Evolutionary conservation across 2,888 invertebrate genomes (phyloP).

Genomic region (Agriotes lineatus): DNA sequence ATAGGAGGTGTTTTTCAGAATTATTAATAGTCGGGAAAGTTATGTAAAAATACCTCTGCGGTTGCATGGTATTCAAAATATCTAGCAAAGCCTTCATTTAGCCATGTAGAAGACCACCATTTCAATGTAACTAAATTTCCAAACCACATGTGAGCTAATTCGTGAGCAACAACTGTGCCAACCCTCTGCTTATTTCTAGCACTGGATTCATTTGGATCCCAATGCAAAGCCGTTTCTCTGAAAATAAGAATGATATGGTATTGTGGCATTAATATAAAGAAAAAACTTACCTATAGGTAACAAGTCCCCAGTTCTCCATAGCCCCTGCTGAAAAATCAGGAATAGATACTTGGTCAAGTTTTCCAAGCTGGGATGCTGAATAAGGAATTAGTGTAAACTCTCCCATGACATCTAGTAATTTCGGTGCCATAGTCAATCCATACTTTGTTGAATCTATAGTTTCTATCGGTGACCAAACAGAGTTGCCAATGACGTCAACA

Average conservation of each 20-base stretch:
- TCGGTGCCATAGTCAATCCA: constrained; percentile 65
- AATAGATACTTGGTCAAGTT: constrained; percentile 87
- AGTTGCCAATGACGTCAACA: constrained; percentile 36
- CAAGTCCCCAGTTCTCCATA: constrained; percentile 94
- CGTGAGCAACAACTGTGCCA: constrained; percentile 79
- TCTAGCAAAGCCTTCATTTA: constrained; percentile 81
- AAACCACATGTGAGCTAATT: constrained; percentile 87
- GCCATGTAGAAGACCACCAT: constrained; percentile 83
- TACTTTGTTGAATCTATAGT: constrained; percentile 66
- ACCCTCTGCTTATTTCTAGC: constrained; percentile 74
- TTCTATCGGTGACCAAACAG: constrained; percentile 66
- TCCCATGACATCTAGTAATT: constrained; percentile 68
- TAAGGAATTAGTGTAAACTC: constrained; percentile 72
- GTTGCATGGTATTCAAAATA: constrained; percentile 80
- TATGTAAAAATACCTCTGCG: constrained; percentile 64
- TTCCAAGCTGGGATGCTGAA: constrained; percentile 71
- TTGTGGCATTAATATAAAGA: too few relatives aligned
- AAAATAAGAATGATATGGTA: too few relatives aligned
- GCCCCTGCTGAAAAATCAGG: constrained; percentile 88
- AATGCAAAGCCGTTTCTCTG: constrained; percentile 74
- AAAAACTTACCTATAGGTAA: constrained; percentile 77
- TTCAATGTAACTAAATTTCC: constrained; percentile 81
- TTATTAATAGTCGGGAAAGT: neutral
- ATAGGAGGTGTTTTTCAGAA: neutral
- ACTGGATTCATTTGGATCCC: constrained; percentile 65